Evolutionary conservation across 1,140 invertebrate genomes (phyloP), one percentile per base, ranked within the genome.

Genomic region (Eurosta solidaginis): DNA sequence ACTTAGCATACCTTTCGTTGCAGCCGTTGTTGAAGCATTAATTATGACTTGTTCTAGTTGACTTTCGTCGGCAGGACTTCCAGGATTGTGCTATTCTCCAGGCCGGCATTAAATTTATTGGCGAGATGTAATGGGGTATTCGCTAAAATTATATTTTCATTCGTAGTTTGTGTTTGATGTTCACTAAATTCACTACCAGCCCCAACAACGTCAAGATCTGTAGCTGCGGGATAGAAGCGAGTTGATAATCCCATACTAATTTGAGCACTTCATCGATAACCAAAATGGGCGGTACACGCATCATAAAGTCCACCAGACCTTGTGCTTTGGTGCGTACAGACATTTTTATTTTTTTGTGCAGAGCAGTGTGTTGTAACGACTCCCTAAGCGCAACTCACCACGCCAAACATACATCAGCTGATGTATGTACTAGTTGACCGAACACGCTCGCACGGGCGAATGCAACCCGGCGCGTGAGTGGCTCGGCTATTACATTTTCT

Each of bases 261-360:
- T 93, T 93, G 25, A 97, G 90, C 80, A 97, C 91, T 85, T 94
- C 94, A 89, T 97, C 96, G 84, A 97, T 94, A 77, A 96, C 90
- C 88, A 97, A 96, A 77, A 97, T 89, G 27, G 95, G 95, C 73
- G 96, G 96, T 54, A 97, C 94, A 82, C 96, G 90, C 85, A 97
- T 90, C 78, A 95, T 89, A 75, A 96, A 91, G 86, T 96, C 94
- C 82, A 92, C 91, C 82, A 93, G 88, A 78, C 89, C 90, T 80
- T 92, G 87, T 77, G 92, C 89, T 89, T 90, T 92, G 82, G 90
- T 90, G 83, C 91, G 90, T 85, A 92, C 84, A 87, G 92, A 92
- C 92, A 93, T 91, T 89, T 84, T 84, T 79, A 6, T 17, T 42
- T 10, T 74, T 22, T 4, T 29, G 3, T 25, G 40, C 22, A 42